phyloP scores from a whole-genome alignment of 2,888 invertebrate species.

The Drosophila fungiperda region DNA sequence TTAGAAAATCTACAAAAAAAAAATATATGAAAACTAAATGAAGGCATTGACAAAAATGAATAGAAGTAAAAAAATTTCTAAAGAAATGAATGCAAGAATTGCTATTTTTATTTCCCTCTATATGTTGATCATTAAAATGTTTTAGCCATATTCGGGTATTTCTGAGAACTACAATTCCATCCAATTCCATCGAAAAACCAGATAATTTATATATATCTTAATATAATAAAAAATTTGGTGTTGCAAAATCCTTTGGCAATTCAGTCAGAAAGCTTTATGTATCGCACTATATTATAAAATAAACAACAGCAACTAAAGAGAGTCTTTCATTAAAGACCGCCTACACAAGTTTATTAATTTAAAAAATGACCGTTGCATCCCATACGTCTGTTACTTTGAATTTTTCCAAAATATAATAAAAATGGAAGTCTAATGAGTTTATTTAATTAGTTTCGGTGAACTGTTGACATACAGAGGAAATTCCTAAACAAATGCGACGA shows the following conservation, averaged over 20 bases:
- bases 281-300: neutral
- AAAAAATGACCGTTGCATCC: neutral
- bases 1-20: neutral
- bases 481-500: slow-evolving; percentile 8
- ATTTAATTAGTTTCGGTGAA: neutral
- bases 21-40: neutral
- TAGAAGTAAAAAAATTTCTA: neutral
- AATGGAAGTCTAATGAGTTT: neutral
- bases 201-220: no score
- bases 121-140: neutral
- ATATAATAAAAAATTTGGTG: neutral
- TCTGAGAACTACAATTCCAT: neutral
- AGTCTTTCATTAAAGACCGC: neutral
- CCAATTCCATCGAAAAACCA: neutral
- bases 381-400: neutral
- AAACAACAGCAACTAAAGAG: neutral
- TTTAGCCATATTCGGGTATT: neutral
- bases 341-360: neutral
- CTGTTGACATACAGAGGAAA: slow-evolving; percentile 11
- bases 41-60: neutral
- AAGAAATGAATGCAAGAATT: neutral
- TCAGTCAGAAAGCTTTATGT: no score
- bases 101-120: neutral
- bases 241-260: neutral
- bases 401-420: neutral